Base-by-base conservation (phyloP, 2,888 invertebrate species). In the Lasioglossum malachurum region DNA sequence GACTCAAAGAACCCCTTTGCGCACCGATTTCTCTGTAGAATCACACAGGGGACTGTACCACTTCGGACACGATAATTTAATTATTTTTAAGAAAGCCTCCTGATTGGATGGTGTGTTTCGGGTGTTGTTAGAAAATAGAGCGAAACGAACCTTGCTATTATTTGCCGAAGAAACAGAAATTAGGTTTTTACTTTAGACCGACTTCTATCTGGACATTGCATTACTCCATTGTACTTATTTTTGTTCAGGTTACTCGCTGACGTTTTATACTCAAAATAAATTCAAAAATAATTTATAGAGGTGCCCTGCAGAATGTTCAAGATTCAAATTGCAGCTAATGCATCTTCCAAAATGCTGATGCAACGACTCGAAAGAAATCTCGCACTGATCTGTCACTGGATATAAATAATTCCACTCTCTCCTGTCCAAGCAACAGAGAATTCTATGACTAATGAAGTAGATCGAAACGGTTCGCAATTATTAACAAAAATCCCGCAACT, bases 351-450 rank as follows among this genome's bases (percentile, higher is more conserved):
- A 7, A 64, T 16, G 16, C 60, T 7, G 27, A 2, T n/a, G 5
- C 16, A 60, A 64, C 46, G 71, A 75, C 75, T 67, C 7, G 19
- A 78, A 78, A 80, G 80, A 86, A 81, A 84, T 84, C 60, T 81
- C 67, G 53, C 72, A 27, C 78, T 78, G 71, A 84, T 78, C 77
- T 76, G 80, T 80, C 80, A 84, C 73, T 49, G 14, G 35, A 64
- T 23, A 27, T 19, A 60, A n/a, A 14, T 35, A 16, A 41, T 77
- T 69, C 31, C 49, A 35, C 12, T 14, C 5, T 44, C 8, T 46
- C 35, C 19, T 23, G 41, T 10, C 14, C 23, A 1, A 2, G 27
- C 16, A 57, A 83, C 49, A 49, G 4, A 57, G 23, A 1, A 41
- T 35, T 23, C 7, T 0, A 10, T 5, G 2, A 46, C 7, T 19